Evolutionary conservation across 2,797 vertebrate genomes (phyloP).

Genomic region (Rhinogobio ventralis): DNA sequence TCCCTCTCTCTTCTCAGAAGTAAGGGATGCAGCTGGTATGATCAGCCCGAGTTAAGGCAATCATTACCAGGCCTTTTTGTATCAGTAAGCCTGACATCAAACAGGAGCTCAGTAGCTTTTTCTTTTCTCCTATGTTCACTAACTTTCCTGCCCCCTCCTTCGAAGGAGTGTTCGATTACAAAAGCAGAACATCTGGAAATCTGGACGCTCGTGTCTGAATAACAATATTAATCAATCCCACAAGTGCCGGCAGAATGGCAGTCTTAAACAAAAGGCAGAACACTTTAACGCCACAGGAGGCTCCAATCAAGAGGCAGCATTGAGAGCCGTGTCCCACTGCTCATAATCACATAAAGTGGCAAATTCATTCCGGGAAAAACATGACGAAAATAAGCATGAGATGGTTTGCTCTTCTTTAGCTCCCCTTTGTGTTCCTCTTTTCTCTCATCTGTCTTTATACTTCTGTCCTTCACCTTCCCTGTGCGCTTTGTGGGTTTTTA

Average conservation of each 20-base stretch:
- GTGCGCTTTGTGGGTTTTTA: neutral
- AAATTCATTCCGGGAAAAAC: conserved; percentile 43
- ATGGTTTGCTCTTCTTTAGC: conserved; percentile 12
- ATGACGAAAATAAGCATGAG: conserved; percentile 47
- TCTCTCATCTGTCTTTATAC: conserved; percentile 12
- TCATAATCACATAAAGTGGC: conserved; percentile 63
- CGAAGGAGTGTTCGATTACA: conserved; percentile 53
- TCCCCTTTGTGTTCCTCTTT: neutral
- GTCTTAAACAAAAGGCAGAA: conserved; percentile 60
- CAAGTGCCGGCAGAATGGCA: conserved; percentile 45
- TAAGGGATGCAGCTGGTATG: conserved; percentile 56
- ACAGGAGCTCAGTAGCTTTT: conserved; percentile 43
- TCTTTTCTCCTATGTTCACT: neutral
- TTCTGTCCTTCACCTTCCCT: conserved; percentile 9
- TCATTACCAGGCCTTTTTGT: conserved; percentile 59
- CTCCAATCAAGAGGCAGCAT: conserved; percentile 55
- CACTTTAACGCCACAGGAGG: conserved; percentile 54
- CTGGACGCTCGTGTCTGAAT: conserved; percentile 52
- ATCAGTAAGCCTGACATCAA: conserved; percentile 55
- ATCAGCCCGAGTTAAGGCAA: conserved; percentile 53
- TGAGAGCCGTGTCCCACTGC: conserved; percentile 57
- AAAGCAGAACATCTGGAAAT: conserved; percentile 62
- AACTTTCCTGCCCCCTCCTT: conserved; percentile 23
- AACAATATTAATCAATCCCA: conserved; percentile 60
- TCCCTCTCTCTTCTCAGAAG: conserved; percentile 5